These are phyloP conservation scores for Zosterops japonicus DNA, from an alignment of 2,113 vertebrate species.

Conservation along the genomic window DNA sequence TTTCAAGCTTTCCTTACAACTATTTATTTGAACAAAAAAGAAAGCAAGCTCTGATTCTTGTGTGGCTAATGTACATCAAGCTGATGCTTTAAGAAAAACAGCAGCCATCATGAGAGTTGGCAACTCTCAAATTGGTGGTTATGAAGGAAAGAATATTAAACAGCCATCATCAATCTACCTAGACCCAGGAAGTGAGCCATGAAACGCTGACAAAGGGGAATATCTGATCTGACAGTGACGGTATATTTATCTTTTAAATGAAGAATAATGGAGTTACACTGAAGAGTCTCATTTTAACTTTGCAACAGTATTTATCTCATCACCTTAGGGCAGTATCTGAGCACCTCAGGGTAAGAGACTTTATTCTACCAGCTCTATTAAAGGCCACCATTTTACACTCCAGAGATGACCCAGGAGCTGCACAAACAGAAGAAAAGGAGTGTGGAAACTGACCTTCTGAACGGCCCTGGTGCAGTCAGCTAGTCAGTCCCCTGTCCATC, in stretches of 20 bases:
- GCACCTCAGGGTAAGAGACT: background rate
- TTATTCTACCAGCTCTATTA: background rate
- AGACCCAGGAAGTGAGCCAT: slow-evolving; percentile 52
- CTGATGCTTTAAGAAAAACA: slow-evolving; percentile 40
- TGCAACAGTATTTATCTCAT: background rate
- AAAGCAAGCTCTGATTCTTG: background rate
- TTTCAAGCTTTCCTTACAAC: background rate
- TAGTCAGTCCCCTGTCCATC: background rate
- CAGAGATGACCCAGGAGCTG: background rate
- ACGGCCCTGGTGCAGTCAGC: background rate
- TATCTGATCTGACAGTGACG: slow-evolving; percentile 46
- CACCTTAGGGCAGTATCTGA: background rate
- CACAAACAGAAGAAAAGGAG: background rate
- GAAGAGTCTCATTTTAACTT: slow-evolving; percentile 24
- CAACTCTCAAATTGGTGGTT: slow-evolving; percentile 58
- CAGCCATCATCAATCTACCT: slow-evolving; percentile 63
- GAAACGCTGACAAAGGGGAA: slow-evolving; percentile 57
- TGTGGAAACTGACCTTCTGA: background rate
- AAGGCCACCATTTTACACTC: background rate
- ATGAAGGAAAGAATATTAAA: slow-evolving; percentile 59
- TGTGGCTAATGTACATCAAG: background rate
- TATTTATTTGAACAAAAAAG: background rate
- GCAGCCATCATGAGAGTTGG: slow-evolving; percentile 41
- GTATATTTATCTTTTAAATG: slow-evolving; percentile 64
- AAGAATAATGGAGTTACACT: slow-evolving; percentile 64